phyloP scores from a whole-genome alignment of 2,113 vertebrate genomes.

The Aptenodytes patagonicus region DNA sequence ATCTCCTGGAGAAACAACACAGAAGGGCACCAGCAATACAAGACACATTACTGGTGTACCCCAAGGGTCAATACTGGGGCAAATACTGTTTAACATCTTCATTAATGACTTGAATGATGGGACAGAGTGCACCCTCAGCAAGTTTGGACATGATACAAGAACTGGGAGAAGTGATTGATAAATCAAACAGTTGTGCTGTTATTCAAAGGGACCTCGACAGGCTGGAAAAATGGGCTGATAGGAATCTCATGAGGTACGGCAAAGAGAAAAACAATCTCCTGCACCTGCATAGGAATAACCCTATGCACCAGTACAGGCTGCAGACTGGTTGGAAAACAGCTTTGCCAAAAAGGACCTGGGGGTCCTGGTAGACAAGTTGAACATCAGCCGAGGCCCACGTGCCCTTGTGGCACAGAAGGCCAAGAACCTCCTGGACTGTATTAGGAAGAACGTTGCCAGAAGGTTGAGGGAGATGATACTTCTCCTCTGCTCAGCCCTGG shows the following conservation, averaged over 20 bases:
- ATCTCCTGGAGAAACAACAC: neutral
- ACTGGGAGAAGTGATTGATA: neutral
- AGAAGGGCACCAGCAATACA: neutral
- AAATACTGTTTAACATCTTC: neutral
- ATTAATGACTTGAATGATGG: neutral
- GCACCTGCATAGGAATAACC: neutral
- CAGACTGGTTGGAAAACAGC: neutral
- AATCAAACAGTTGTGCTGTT: neutral
- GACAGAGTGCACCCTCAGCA: neutral
- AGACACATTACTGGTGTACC: neutral
- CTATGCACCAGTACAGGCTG: fast-evolving
- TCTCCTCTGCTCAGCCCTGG: neutral
- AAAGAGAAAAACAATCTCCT: neutral
- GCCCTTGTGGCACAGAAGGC: neutral
- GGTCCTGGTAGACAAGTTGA: neutral
- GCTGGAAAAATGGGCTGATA: neutral
- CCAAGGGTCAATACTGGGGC: neutral
- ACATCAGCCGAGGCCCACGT: neutral
- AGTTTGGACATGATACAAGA: neutral
- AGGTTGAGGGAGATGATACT: neutral
- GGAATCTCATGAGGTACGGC: neutral
- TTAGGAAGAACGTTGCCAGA: neutral
- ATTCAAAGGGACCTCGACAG: neutral
- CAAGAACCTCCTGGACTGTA: neutral
- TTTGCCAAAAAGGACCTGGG: neutral